phyloP scores from a whole-genome alignment of 2,888 invertebrate genomes.

The Sinhomidia bicolor region DNA sequence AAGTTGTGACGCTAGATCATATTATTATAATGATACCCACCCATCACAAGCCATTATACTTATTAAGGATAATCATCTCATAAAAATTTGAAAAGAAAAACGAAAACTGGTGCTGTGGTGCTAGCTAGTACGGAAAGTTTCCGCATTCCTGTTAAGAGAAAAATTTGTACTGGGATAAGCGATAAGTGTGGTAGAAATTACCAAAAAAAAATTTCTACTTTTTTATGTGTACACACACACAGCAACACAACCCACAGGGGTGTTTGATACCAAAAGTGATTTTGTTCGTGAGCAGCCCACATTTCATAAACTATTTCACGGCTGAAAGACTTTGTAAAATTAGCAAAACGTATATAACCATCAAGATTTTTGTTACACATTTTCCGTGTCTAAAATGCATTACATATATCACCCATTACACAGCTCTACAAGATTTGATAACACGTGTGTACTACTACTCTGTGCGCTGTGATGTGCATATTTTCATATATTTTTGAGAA shows the following conservation, averaged over 20 bases:
- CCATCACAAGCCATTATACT: neutral
- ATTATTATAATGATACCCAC: neutral
- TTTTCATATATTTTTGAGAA: neutral
- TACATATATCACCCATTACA: neutral
- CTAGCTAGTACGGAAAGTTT: neutral
- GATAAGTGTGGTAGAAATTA: no score
- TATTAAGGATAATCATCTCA: neutral
- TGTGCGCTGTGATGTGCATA: no score
- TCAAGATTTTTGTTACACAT: neutral
- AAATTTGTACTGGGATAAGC: neutral
- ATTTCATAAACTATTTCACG: slow-evolving; percentile 37
- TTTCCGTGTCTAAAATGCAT: slow-evolving; percentile 17
- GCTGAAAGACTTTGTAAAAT: slow-evolving; percentile 34
- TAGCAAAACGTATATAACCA: slow-evolving; percentile 40
- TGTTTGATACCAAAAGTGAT: neutral
- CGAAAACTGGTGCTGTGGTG: neutral
- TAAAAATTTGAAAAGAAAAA: neutral
- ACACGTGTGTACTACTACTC: slow-evolving; percentile 21
- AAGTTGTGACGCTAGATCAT: neutral
- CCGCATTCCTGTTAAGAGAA: slow-evolving; percentile 29
- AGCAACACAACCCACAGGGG: no score
- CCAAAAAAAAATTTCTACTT: no score
- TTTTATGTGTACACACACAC: no score
- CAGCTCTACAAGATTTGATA: neutral
- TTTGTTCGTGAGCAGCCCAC: neutral